These are phyloP conservation scores for Allygus modestus DNA, from an alignment of 2,888 invertebrate species.

Conservation along the genomic window DNA sequence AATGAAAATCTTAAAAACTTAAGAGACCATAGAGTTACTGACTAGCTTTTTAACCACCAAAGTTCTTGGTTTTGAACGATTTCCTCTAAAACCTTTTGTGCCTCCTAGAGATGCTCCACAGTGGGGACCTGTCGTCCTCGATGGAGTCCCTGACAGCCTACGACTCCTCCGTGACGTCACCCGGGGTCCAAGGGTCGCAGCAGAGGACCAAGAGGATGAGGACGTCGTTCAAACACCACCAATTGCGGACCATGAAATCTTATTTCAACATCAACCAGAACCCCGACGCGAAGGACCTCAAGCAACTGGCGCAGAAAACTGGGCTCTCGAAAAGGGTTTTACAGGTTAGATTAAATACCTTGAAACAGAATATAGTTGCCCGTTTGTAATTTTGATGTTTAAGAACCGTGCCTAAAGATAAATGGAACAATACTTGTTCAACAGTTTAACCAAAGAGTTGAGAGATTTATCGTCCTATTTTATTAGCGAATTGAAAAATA, in stretches of 20 bases:
- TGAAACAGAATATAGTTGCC: too few species aligned
- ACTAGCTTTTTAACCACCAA: too few species aligned
- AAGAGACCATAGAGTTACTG: too few species aligned
- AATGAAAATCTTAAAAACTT: too few species aligned
- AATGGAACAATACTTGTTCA: too few species aligned
- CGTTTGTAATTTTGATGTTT: too few species aligned
- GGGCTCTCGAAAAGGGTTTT: constrained; percentile 98
- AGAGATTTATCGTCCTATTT: too few species aligned
- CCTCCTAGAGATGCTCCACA: constrained; percentile 85
- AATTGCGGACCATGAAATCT: constrained; percentile 98
- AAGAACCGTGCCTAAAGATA: too few species aligned
- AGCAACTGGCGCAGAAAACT: constrained; percentile 98
- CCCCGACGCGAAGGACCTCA: constrained; percentile 99
- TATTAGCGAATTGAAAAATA: too few species aligned
- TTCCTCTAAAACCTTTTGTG: neutral
- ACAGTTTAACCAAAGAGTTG: too few species aligned
- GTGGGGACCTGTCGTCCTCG: constrained; percentile 85
- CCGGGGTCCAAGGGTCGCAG: constrained; percentile 67
- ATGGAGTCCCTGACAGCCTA: constrained; percentile 88
- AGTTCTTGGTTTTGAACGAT: too few species aligned
- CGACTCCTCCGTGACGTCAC: constrained; percentile 73
- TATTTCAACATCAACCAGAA: constrained; percentile 99
- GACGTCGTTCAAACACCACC: constrained; percentile 99
- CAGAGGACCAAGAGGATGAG: constrained; percentile 95
- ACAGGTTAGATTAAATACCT: constrained; percentile 82